Conservation (phyloP, 2,888 invertebrate species). For the Scaeva pyrastri region DNA sequence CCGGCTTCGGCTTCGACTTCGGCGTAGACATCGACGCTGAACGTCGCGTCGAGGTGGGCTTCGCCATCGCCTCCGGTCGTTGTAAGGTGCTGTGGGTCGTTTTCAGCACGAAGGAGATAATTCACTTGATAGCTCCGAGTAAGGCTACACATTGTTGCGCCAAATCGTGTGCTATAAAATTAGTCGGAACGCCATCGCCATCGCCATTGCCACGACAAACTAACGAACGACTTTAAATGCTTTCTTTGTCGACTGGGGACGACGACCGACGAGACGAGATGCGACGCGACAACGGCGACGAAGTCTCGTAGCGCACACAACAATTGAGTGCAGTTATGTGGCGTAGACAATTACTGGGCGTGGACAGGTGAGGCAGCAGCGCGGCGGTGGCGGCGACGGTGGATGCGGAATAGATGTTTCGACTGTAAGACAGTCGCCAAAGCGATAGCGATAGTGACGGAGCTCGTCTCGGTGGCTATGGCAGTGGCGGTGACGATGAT, state of each 20-base stretch:
- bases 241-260: background rate
- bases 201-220: background rate
- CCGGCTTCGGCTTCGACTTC: background rate
- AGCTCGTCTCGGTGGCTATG: background rate
- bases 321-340: constrained; percentile 65
- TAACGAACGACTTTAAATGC: constrained; percentile 35
- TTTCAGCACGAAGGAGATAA: constrained; percentile 47
- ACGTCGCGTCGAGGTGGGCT: background rate
- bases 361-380: constrained; percentile 34
- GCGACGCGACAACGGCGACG: too few species aligned
- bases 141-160: constrained; percentile 46
- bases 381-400: background rate
- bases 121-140: constrained; percentile 50
- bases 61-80: constrained; percentile 20
- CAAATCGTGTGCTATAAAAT: constrained; percentile 55
- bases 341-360: constrained; percentile 70
- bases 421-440: background rate
- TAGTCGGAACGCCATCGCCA: constrained; percentile 48
- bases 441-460: background rate
- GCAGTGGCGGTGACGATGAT: background rate
- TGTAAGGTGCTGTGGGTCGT: constrained; percentile 60
- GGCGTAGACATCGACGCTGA: background rate
- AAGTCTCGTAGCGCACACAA: constrained; percentile 35
- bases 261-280: too few species aligned
- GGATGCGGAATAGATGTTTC: background rate